Evolutionary conservation across 23 tunicate species (phyloP).

Genomic region (Halocynthia aurantium): DNA sequence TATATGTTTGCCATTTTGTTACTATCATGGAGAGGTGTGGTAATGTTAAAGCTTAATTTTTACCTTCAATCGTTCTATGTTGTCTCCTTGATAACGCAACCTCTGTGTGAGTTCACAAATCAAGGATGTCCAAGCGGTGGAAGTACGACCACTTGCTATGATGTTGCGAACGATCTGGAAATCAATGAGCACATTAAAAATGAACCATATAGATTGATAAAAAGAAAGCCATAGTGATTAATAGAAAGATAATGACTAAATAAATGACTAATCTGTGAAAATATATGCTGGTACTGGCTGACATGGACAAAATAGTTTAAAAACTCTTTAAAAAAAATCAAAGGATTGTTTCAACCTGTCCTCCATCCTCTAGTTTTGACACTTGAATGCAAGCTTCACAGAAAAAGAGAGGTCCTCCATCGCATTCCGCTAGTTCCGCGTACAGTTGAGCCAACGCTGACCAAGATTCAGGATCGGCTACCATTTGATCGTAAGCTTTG

Average conservation of each 20-base stretch:
- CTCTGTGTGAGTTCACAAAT: constrained; percentile 57
- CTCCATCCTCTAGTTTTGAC: constrained; percentile 13
- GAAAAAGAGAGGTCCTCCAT: constrained; percentile 37
- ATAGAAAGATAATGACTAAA: background rate
- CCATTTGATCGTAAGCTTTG: constrained; percentile 56
- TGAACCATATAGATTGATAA: background rate
- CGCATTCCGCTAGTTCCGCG: constrained; percentile 38
- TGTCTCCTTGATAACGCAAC: constrained; percentile 72
- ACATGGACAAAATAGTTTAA: background rate
- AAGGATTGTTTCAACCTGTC: constrained; percentile 24
- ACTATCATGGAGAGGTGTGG: background rate
- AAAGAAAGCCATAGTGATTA: background rate
- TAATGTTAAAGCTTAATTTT: background rate
- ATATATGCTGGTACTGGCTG: background rate
- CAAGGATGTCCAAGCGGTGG: constrained; percentile 49
- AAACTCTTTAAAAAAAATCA: background rate
- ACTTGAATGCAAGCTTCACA: constrained; percentile 27
- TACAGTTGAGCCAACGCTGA: constrained; percentile 42
- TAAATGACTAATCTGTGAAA: background rate
- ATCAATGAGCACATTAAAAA: background rate
- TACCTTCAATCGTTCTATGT: constrained; percentile 55
- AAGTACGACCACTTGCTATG: constrained; percentile 29
- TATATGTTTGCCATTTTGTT: background rate
- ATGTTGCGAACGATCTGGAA: constrained; percentile 46
- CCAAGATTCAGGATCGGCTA: constrained; percentile 31